phyloP scores from a whole-genome alignment of 1,140 invertebrate species.

The Lethrus apterus region DNA sequence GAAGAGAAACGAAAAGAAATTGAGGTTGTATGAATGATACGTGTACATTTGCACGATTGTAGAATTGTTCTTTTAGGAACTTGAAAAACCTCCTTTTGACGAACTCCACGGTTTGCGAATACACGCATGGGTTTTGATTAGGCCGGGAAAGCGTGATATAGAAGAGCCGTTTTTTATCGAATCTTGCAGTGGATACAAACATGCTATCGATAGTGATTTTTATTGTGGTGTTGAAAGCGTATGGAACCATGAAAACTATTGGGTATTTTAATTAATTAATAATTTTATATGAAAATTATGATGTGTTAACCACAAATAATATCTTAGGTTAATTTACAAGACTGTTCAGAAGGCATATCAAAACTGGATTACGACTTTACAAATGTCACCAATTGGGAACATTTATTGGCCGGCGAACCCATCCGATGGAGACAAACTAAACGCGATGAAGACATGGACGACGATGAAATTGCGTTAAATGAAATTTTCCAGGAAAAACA shows the following conservation, averaged over 20 bases:
- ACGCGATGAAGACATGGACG: constrained; percentile 40
- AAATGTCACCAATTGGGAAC: constrained; percentile 58
- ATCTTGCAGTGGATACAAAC: constrained; percentile 61
- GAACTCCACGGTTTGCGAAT: constrained; percentile 63
- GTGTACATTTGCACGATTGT: no score
- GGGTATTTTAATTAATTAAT: constrained; percentile 45
- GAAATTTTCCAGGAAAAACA: constrained; percentile 57
- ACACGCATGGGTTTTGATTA: constrained; percentile 76
- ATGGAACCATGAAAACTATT: constrained; percentile 86
- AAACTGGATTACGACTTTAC: constrained; percentile 52
- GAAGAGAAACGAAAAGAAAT: constrained; percentile 41
- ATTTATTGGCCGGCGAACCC: constrained; percentile 60
- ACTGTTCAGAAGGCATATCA: constrained; percentile 42
- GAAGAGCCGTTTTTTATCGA: constrained; percentile 72
- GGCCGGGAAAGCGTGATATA: constrained; percentile 51
- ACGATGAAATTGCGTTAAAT: constrained; percentile 41
- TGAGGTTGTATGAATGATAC: constrained; percentile 29
- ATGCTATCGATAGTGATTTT: constrained; percentile 49
- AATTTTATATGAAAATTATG: background rate
- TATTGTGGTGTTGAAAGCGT: constrained; percentile 76
- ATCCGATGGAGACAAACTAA: constrained; percentile 40
- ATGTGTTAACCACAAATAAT: background rate
- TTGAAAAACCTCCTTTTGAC: constrained; percentile 64
- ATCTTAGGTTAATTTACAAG: constrained; percentile 57
- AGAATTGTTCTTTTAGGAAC: constrained; percentile 45